A percentile compares a stretch with the other conserved stretches of the same genome.
Conservation (phyloP, 2,113 vertebrate species). For the Pyrgilauda ruficollis region DNA sequence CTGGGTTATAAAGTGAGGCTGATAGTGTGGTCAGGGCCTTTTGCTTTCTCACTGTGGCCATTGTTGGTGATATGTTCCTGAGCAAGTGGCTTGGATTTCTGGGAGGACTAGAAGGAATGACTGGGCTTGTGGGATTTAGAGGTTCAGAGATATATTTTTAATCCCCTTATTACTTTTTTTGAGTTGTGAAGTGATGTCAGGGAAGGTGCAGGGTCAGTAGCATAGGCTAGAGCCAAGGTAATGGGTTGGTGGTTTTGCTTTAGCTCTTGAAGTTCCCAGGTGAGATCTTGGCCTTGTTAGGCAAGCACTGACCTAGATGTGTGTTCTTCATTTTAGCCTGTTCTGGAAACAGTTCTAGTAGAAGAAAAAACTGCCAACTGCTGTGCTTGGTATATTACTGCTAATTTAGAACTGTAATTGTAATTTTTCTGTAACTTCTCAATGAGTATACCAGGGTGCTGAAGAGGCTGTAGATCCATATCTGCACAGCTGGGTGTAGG, state of each 20-base stretch:
- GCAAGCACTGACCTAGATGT: neutral
- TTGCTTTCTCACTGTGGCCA: neutral
- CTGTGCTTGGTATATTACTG: neutral
- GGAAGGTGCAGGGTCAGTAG: neutral
- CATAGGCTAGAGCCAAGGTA: neutral
- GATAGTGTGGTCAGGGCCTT: neutral
- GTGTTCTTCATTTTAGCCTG: neutral
- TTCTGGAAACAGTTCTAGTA: neutral
- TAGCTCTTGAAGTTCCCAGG: neutral
- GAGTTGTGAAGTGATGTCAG: neutral
- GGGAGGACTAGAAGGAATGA: neutral
- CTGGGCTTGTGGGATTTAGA: neutral
- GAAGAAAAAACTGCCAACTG: neutral
- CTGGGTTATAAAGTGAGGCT: constrained; percentile 41
- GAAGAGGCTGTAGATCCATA: neutral
- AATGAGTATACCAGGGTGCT: neutral
- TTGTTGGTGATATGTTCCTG: neutral
- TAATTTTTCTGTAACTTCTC: neutral
- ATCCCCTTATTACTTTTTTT: neutral
- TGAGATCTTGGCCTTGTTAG: neutral
- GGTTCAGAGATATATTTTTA: constrained; percentile 24
- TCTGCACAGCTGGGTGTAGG: constrained; percentile 50
- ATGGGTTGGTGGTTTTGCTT: neutral
- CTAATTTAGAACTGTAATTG: neutral
- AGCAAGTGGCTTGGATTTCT: neutral